Evolutionary conservation across 2,797 vertebrate genomes (phyloP), one percentile per base, ranked within the genome.

Genomic region (Mus minutoides): DNA sequence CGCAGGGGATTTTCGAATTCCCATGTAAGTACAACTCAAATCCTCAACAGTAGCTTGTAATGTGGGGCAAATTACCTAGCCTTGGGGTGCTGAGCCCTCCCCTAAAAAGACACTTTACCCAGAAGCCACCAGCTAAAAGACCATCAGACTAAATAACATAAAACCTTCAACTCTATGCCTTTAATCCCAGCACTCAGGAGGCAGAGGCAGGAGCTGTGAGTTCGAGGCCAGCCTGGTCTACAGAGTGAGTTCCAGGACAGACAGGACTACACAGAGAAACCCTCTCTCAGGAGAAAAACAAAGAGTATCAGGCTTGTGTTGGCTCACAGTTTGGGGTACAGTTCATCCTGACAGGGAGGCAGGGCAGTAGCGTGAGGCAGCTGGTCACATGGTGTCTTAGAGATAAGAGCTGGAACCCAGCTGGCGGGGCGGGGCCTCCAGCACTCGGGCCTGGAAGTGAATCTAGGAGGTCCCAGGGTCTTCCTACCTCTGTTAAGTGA

Each of bases 141-240:
- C 16, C 0, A 0, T 37, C 26, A n/a, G 56, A 56, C 29, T 0
- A 26, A 11, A 77, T 2, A 9, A 31, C 40, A n/a, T 9, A 9
- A 21, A 60, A n/a, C 0, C 34, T 16, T 26, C 34, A 43, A 21
- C 0, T 34, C 22, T 34, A 52, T 0, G 0, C 24, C 83, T 86
- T 52, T n/a, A 86, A 86, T 69, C 31, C 62, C 62, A 52, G 83
- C 31, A 5, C 83, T 67, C 16, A 3, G 60, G 43, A 85, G 83
- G 83, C 60, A 49, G 29, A 21, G 34, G 19, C 31, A 79, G 34
- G 19, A 29, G 7, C 76, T 78, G 29, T 52, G 46, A 52, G 43
- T 77, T 77, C 3, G 13, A 77, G 43, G 75, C 75, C 75, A 78
- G 76, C 76, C 46, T 78, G 76, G 29, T 54, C 17, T 79, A 54